Percentiles rank a stretch among this genome's conserved stretches.
Evolutionary conservation across 2,113 vertebrate species (phyloP).

Genomic region (Mustela lutreola): DNA sequence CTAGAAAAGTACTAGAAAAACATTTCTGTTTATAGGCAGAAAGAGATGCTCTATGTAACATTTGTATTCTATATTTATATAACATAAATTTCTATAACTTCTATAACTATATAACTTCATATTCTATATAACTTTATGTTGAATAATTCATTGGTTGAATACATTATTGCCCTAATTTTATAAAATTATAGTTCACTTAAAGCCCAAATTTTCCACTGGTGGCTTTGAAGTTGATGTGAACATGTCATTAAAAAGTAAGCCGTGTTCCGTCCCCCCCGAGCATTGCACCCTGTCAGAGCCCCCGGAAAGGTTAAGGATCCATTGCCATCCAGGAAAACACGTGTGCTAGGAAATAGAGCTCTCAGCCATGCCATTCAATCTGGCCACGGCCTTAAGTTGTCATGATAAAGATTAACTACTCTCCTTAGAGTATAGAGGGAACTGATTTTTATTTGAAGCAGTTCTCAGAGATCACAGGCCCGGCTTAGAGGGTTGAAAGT

Average conservation of each 20-base stretch:
- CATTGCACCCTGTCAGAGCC: not conserved
- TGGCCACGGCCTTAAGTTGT: conserved; percentile 76
- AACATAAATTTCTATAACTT: not conserved
- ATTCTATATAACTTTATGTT: conserved; percentile 45
- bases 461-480: conserved; percentile 65
- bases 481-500: conserved; percentile 81
- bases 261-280: not conserved
- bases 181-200: conserved; percentile 23
- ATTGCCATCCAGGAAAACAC: conserved; percentile 44
- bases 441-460: conserved; percentile 66
- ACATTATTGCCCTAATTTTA: not conserved
- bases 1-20: not conserved
- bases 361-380: conserved; percentile 61
- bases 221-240: conserved; percentile 28
- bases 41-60: conserved; percentile 26
- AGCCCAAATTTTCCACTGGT: not conserved
- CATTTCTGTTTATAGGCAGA: not conserved
- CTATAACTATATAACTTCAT: not conserved
- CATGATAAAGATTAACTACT: conserved; percentile 66
- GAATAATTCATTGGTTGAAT: not conserved
- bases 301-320: conserved; percentile 51
- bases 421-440: conserved; percentile 77
- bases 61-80: not conserved
- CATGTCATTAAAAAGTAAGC: not conserved
- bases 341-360: conserved; percentile 11